A percentile compares a stretch with the other conserved stretches of the same genome.
These are phyloP conservation scores for Dryococelus australis DNA, from an alignment of 2,888 invertebrate species.

Conservation along the genomic window DNA sequence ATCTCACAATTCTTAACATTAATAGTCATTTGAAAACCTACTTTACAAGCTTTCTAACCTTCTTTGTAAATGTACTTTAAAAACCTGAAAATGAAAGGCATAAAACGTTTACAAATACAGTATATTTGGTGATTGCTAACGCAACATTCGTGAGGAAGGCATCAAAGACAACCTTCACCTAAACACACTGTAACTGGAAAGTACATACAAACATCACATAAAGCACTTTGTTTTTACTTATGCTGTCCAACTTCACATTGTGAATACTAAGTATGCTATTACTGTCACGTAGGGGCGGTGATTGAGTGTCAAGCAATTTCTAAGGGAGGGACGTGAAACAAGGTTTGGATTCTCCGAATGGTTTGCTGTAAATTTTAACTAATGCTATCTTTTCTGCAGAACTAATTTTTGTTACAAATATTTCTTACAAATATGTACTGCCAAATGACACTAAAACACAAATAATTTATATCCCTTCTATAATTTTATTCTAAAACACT, in stretches of 20 bases:
- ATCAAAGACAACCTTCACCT: slow-evolving; percentile 12
- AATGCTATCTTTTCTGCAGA: background rate
- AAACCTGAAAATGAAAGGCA: background rate
- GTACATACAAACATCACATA: slow-evolving; percentile 33
- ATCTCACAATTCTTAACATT: too few relatives aligned
- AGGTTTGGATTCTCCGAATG: background rate
- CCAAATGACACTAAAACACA: background rate
- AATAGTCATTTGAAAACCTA: too few relatives aligned
- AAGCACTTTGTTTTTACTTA: slow-evolving; percentile 39
- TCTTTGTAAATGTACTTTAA: background rate
- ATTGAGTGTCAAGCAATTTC: slow-evolving; percentile 44
- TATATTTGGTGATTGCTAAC: slow-evolving; percentile 51
- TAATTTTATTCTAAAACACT: slow-evolving; percentile 19
- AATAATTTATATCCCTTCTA: slow-evolving; percentile 25
- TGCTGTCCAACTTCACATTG: slow-evolving; percentile 43
- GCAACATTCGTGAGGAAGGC: slow-evolving; percentile 47
- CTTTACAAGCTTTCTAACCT: background rate
- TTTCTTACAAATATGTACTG: slow-evolving; percentile 24
- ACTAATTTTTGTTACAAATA: slow-evolving; percentile 22
- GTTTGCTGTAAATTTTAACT: slow-evolving; percentile 21
- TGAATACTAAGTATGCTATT: slow-evolving; percentile 47
- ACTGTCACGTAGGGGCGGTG: slow-evolving; percentile 44
- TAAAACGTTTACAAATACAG: slow-evolving; percentile 33
- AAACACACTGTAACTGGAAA: background rate
- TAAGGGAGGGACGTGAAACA: background rate